These are phyloP conservation scores for Holcopasites calliopsidis DNA, from an alignment of 1,140 invertebrate genomes.

Conservation along the genomic window DNA sequence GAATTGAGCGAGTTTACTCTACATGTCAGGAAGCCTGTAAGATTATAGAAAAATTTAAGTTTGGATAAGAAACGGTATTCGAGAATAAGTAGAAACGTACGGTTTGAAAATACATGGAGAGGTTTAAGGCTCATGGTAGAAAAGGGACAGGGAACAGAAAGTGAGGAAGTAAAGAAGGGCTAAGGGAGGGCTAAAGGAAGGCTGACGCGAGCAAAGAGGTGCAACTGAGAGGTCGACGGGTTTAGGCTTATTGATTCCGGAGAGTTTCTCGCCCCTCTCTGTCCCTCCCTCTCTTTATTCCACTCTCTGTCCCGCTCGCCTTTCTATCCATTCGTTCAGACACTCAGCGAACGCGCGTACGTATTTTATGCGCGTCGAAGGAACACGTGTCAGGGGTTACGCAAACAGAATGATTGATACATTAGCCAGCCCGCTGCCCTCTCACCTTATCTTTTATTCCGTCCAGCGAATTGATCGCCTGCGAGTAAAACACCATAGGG, in stretches of 20 bases:
- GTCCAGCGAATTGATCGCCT: slow-evolving; percentile 62
- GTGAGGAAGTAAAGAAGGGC: slow-evolving; percentile 27
- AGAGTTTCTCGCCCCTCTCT: slow-evolving; percentile 28
- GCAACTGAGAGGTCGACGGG: slow-evolving; percentile 17
- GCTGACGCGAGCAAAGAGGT: slow-evolving; percentile 14
- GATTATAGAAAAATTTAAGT: too few species aligned
- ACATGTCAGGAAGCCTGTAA: too few species aligned
- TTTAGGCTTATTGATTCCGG: slow-evolving; percentile 62
- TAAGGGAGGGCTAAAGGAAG: slow-evolving; percentile 48
- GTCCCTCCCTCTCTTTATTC: background rate
- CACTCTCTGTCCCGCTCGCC: background rate
- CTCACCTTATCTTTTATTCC: slow-evolving; percentile 68
- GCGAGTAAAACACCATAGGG: too few species aligned
- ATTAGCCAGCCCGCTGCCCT: slow-evolving; percentile 61
- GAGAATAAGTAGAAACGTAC: slow-evolving; percentile 21
- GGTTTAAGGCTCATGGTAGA: slow-evolving; percentile 25
- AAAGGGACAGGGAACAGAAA: slow-evolving; percentile 8
- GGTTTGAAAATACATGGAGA: slow-evolving; percentile 47
- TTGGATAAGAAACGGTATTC: too few species aligned
- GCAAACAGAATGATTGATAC: slow-evolving; percentile 70
- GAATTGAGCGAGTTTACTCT: too few species aligned
- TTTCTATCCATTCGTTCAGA: background rate
- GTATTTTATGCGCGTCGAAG: slow-evolving; percentile 40
- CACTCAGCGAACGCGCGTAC: background rate
- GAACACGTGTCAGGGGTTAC: slow-evolving; percentile 66